Evolutionary conservation across 2,113 vertebrate species (phyloP).

Genomic region (Brachyistius frenatus): DNA sequence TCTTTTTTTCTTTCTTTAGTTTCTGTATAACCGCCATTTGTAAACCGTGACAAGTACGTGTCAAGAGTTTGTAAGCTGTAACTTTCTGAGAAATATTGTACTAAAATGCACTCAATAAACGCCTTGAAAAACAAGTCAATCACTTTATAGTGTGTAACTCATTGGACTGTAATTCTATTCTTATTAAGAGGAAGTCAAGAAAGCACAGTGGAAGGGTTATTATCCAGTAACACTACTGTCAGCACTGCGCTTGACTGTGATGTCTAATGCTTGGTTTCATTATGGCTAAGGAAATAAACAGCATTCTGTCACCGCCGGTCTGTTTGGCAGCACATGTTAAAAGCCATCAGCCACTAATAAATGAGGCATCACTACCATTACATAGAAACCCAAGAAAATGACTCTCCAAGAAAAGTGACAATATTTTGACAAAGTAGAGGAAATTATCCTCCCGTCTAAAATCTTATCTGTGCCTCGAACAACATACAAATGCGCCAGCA

Average conservation of each 20-base stretch:
- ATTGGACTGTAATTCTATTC: constrained; percentile 54
- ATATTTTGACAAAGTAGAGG: constrained; percentile 68
- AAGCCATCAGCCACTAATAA: constrained; percentile 76
- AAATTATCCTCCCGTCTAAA: constrained; percentile 51
- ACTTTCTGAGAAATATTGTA: constrained; percentile 89
- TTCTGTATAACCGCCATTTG: constrained; percentile 85
- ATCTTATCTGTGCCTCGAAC: constrained; percentile 16
- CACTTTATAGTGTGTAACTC: constrained; percentile 53
- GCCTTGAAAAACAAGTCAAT: constrained; percentile 82
- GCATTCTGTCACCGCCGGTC: constrained; percentile 51
- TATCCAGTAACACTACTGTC: constrained; percentile 62
- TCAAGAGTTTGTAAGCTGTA: constrained; percentile 88
- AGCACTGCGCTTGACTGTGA: constrained; percentile 44
- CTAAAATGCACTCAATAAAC: constrained; percentile 89
- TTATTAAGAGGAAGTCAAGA: constrained; percentile 47
- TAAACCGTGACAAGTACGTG: constrained; percentile 87
- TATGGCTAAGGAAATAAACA: constrained; percentile 60
- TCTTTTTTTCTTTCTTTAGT: constrained; percentile 51
- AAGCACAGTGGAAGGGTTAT: constrained; percentile 56
- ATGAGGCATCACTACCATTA: constrained; percentile 58
- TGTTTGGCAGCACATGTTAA: constrained; percentile 57
- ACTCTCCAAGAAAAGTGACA: constrained; percentile 39
- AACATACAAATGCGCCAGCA: constrained; percentile 13
- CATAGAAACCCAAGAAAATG: constrained; percentile 34
- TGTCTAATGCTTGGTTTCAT: constrained; percentile 57